Evolutionary conservation across 2,888 invertebrate species (phyloP).

Genomic region (Poecilus cupreus): DNA sequence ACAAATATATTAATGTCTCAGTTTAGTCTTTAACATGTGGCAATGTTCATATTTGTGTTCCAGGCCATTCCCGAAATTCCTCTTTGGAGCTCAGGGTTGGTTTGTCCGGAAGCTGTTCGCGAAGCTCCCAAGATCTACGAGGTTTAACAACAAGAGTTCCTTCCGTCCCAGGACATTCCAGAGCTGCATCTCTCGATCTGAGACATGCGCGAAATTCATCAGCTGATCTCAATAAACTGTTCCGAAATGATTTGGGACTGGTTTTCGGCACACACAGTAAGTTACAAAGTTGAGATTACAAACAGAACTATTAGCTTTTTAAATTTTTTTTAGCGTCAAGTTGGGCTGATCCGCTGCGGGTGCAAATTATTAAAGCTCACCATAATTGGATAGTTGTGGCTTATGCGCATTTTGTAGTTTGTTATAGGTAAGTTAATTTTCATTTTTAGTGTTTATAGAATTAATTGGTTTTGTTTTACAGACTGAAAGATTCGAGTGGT

Average conservation of each 20-base stretch:
- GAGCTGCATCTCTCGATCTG: slow-evolving; percentile 88
- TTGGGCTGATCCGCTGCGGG: slow-evolving; percentile 90
- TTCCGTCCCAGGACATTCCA: slow-evolving; percentile 80
- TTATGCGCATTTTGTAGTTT: slow-evolving; percentile 96
- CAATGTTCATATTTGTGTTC: too few relatives aligned
- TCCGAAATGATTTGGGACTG: slow-evolving; percentile 82
- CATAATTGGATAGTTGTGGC: slow-evolving; percentile 99
- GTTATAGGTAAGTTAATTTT: slow-evolving; percentile 82
- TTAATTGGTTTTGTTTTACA: slow-evolving; percentile 60
- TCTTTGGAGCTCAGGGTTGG: slow-evolving; percentile 84
- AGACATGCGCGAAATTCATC: slow-evolving; percentile 84
- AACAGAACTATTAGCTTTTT: not conserved
- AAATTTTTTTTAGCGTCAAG: slow-evolving; percentile 76
- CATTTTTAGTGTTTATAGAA: not conserved
- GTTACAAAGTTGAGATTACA: slow-evolving; percentile 44
- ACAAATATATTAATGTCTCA: too few relatives aligned
- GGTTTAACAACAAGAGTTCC: slow-evolving; percentile 70
- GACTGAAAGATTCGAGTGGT: slow-evolving; percentile 96
- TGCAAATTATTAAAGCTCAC: slow-evolving; percentile 95
- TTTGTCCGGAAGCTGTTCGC: slow-evolving; percentile 71
- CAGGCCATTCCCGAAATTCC: slow-evolving; percentile 85
- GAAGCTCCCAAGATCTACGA: slow-evolving; percentile 73
- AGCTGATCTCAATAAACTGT: slow-evolving; percentile 83
- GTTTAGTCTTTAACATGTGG: too few relatives aligned
- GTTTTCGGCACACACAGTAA: slow-evolving; percentile 79